Base-by-base conservation (phyloP, 2,797 vertebrate genomes). In the Rhinella marina region DNA sequence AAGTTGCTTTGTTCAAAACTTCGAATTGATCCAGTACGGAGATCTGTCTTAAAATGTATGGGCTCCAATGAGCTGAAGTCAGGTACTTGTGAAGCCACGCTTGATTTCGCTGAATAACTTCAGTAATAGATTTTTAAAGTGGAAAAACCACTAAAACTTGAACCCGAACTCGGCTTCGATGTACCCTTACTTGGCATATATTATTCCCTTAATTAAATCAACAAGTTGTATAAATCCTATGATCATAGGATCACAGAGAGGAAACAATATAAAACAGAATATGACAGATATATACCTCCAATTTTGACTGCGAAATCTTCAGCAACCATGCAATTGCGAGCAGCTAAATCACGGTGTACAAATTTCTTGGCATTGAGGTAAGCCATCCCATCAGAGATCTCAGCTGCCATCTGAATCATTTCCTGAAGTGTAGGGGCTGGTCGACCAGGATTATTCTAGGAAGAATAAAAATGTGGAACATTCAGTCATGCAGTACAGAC, bases 341-440 rank as follows among this genome's bases (percentile, higher is more conserved):
- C 98, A 0, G 98, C 98, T 11, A 99, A 94, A 91, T 99, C 98
- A 90, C 98, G 95, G 94, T 99, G 98, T 82, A 99, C 98, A 59
- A 99, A 99, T 90, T 99, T 99, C 91, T 99, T 99, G 91, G 98
- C 97, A 0, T 99, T 99, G 91, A 99, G 96, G 92, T 99, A 99
- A 1, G 98, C 98, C 98, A 99, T 99, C 81, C 98, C 98, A 0
- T 99, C 98, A 0, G 98, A 97, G 0, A 99, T 99, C 93, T 99
- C 98, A 0, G 97, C 98, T 0, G 98, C 96, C 97, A 99, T 99
- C 95, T 98, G 98, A 85, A 98, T 96, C 95, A 99, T 98, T 91
- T 98, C 96, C 88, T 96, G 95, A 86, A 99, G 94, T 0, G 95
- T 96, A 0, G 98, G 98, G 0, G 98, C 97, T 0, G 96, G 95